Conservation (phyloP, 2,888 invertebrate genomes). For the Koerneria pararmatus region DNA sequence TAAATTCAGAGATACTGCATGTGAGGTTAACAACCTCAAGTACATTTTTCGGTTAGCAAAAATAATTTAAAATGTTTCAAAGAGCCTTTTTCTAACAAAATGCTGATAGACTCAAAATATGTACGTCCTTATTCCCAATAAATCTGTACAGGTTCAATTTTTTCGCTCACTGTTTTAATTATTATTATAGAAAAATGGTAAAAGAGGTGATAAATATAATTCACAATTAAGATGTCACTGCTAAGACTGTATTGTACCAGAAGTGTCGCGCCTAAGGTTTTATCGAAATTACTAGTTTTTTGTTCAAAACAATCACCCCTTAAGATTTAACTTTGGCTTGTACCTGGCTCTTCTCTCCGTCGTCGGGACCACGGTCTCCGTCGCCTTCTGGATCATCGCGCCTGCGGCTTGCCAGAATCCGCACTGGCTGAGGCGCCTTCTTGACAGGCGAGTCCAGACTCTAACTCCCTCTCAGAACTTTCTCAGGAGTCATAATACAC, state of each 20-base stretch:
- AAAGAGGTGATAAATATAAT: not conserved
- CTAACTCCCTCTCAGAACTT: too few relatives aligned
- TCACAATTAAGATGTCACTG: not conserved
- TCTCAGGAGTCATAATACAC: too few relatives aligned
- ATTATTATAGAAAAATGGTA: not conserved
- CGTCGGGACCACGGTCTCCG: conserved; percentile 30
- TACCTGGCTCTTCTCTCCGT: conserved; percentile 30
- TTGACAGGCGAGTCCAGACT: conserved; percentile 7
- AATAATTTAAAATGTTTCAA: too few relatives aligned
- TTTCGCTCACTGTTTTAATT: not conserved
- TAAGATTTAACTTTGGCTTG: conserved; percentile 30
- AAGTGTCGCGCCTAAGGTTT: too few relatives aligned
- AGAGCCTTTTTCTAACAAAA: too few relatives aligned
- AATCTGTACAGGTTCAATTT: too few relatives aligned
- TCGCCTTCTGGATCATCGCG: conserved; percentile 33
- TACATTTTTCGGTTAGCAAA: too few relatives aligned
- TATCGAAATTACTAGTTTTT: too few relatives aligned
- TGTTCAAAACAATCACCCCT: not conserved
- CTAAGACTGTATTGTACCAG: not conserved
- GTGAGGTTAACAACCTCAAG: too few relatives aligned
- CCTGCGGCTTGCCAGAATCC: conserved; percentile 28
- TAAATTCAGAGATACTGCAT: too few relatives aligned
- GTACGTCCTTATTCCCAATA: too few relatives aligned
- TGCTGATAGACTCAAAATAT: too few relatives aligned
- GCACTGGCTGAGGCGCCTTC: conserved; percentile 24